Evolutionary conservation across 2,888 invertebrate genomes (phyloP), one percentile per base, ranked within the genome.

Genomic region (Tuberolachnus salignus): DNA sequence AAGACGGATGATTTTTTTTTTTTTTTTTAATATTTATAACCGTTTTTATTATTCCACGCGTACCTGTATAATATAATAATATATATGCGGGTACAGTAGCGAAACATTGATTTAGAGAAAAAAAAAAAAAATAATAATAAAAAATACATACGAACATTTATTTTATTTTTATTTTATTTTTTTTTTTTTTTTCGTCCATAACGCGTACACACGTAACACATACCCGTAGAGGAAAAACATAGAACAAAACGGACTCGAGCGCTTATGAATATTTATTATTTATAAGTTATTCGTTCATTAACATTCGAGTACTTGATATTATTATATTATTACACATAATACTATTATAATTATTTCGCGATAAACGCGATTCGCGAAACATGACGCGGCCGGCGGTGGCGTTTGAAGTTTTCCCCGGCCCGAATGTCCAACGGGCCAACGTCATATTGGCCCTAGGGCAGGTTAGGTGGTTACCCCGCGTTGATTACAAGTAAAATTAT

Each of bases 81-180:
- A 4, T 51, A 51, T 4, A 51, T 63, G 46, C n/a, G 59, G 71
- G 59, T 71, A 59, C 71, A 59, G 71, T 71, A 71, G 71, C 59
- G n/a, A 59, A 71, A 71, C 59, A 71, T 59, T 23, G 71, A 71
- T 71, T 46, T n/a, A 42, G 13, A 46, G 23, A 67, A 26, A 26
- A 21, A 67, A n/a, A 53, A 16, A 21, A 23, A 23, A 14, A 49
- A 21, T 51, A 49, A 49, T 49, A 49, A 49, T 49, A 16, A 34
- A 34, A 61, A n/a, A n/a, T n/a, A n/a, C 16, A 61, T 16, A 69
- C 13, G 34, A 14, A 63, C 42, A 55, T 57, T 21, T n/a, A n/a
- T n/a, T 55, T 63, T 19, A 13, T 34, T 53, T 55, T 53, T 55
- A 21, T 53, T n/a, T n/a, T n/a, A n/a, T n/a, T n/a, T n/a, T n/a